These are phyloP conservation scores for Heliornis fulica DNA, from an alignment of 2,113 vertebrate species.

Conservation along the genomic window DNA sequence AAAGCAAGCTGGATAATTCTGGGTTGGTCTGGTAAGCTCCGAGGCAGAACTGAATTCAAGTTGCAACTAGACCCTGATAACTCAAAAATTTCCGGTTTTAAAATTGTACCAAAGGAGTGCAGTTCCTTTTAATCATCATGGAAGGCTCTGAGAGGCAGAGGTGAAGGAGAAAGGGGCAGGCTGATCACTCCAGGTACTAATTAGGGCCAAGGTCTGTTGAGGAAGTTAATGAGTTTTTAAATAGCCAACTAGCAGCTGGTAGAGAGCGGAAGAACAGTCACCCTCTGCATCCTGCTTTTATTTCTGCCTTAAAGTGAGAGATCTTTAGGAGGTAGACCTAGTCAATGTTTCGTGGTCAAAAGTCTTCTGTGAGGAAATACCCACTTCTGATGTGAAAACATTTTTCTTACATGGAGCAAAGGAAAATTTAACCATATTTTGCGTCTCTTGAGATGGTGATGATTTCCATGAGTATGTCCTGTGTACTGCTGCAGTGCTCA, in stretches of 20 bases:
- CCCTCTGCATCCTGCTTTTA: neutral
- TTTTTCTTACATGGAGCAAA: neutral
- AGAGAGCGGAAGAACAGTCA: neutral
- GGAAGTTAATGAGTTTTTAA: conserved; percentile 58
- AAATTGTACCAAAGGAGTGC: neutral
- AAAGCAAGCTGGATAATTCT: neutral
- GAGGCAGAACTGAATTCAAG: neutral
- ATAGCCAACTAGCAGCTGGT: neutral
- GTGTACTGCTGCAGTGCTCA: neutral
- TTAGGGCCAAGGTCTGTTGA: conserved; percentile 30
- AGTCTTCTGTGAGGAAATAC: neutral
- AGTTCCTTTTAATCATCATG: neutral
- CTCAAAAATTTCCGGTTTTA: neutral
- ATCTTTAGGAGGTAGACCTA: neutral
- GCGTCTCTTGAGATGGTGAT: neutral
- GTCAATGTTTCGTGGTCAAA: neutral
- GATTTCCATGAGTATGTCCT: neutral
- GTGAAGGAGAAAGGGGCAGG: neutral
- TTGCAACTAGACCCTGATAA: neutral
- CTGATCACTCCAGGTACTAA: neutral
- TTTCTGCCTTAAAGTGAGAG: neutral
- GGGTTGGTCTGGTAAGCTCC: neutral
- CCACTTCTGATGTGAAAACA: neutral
- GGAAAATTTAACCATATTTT: neutral
- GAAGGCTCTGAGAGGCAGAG: neutral